Percentiles rank a stretch among this genome's conserved stretches.
phyloP scores from a whole-genome alignment of 2,797 vertebrate genomes.

The Crossoptilon crossoptilon region DNA sequence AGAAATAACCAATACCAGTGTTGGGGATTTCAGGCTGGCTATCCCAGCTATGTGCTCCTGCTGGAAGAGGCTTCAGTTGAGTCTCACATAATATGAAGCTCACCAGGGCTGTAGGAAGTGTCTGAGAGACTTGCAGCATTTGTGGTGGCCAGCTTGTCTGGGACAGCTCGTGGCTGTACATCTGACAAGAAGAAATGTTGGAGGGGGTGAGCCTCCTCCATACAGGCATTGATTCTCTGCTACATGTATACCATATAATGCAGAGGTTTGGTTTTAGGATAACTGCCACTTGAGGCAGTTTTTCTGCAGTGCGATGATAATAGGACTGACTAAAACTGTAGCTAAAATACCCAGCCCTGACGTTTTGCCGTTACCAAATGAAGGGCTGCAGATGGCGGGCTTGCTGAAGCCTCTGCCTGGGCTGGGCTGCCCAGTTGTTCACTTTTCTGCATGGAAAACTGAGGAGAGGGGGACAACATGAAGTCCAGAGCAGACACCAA shows the following conservation, averaged over 20 bases:
- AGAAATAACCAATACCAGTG: not conserved
- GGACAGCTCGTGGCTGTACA: not conserved
- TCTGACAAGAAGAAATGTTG: not conserved
- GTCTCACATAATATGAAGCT: not conserved
- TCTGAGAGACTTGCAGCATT: not conserved
- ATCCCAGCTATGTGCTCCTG: rapidly evolving
- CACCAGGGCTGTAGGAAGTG: not conserved
- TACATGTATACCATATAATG: not conserved
- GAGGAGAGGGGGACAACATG: not conserved
- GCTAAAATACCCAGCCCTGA: constrained; percentile 22
- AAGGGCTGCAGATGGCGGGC: not conserved
- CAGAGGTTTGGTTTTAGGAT: constrained; percentile 17
- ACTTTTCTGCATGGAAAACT: not conserved
- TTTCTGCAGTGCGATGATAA: constrained; percentile 61
- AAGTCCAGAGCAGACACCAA: not conserved
- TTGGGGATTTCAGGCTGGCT: not conserved
- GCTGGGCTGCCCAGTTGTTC: rapidly evolving
- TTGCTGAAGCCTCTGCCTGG: not conserved
- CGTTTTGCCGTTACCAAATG: not conserved
- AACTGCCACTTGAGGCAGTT: constrained; percentile 45
- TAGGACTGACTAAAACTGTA: constrained; percentile 49
- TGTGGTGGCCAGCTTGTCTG: not conserved
- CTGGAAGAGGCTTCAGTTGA: not conserved
- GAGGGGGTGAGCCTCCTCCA: not conserved
- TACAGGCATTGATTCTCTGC: not conserved